Base-by-base conservation (phyloP, 2,113 vertebrate genomes). In the Lethenteron reissneri region DNA sequence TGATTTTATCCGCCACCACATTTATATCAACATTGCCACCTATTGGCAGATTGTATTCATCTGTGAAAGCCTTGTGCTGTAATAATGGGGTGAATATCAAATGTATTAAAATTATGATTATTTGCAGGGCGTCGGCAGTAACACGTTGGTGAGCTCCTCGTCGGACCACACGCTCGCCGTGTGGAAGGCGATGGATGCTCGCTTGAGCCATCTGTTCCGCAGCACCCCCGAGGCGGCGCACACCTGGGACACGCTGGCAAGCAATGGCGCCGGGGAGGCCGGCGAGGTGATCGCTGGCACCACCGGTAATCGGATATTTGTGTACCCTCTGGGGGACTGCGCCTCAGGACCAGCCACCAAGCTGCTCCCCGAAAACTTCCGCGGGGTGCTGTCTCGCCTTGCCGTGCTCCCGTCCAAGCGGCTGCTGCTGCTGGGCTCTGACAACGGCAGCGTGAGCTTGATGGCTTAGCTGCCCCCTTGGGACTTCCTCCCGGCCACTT, bases 331-430 rank as follows among this genome's bases (percentile, higher is more conserved):
- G 80, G 81, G 86, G 13, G 88, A 92, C 62, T 85, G 87, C 21
- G 87, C 88, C 3, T 77, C 84, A 17, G 85, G 86, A 75, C 85
- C 87, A 1, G 83, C 83, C 4, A 95, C 88, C 73, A 99, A 94
- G 77, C 86, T 99, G 75, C 96, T 90, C 81, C 89, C 88, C 0
- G 92, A 99, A 81, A 97, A 99, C 80, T 97, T 99, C 79, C 86
- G 89, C 3, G 92, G 94, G 19, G 96, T 90, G 0, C 76, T 99
- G 76, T 95, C 92, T 77, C 92, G 88, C 81, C 81, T 99, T 76
- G 88, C 88, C 0, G 84, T 99, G 74, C 84, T 99, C 72, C 88
- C 92, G 75, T 92, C 85, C 0, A 99, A 95, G 79, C 85, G 92
- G 77, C 90, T 97, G 2, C 82, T 99, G 71, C 82, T 99, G 71